A percentile compares a stretch with the other conserved stretches of the same genome.
phyloP scores from a whole-genome alignment of 2,113 vertebrate genomes.

The Mirza zaza region DNA sequence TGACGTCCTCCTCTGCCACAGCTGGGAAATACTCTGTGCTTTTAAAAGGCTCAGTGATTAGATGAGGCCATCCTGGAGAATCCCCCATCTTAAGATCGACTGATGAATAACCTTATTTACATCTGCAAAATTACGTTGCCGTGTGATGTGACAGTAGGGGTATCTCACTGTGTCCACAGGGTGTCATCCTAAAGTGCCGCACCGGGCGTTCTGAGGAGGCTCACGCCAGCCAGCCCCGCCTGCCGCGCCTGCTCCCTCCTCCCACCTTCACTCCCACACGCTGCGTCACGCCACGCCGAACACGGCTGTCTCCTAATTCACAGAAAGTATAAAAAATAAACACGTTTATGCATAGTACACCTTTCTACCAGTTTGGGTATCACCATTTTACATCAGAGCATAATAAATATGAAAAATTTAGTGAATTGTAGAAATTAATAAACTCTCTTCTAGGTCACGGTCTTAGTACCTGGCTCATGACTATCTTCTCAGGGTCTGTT shows the following conservation, averaged over 20 bases:
- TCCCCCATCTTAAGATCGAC: background rate
- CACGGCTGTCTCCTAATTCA: background rate
- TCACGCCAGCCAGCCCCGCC: too few species aligned
- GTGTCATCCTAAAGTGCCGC: background rate
- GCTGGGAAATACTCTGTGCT: background rate
- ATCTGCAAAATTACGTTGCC: background rate
- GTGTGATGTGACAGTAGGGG: too few species aligned
- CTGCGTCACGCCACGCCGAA: background rate
- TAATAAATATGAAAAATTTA: background rate
- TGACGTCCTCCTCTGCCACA: background rate
- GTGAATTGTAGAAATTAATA: background rate
- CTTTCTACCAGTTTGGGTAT: background rate
- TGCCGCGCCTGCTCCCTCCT: background rate
- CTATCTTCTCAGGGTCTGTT: background rate
- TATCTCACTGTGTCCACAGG: background rate
- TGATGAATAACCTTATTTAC: background rate
- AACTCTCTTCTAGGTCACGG: background rate
- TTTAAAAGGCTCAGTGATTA: background rate
- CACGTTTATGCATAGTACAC: rapidly evolving
- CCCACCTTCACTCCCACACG: background rate
- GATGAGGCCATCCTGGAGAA: background rate
- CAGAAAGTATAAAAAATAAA: background rate
- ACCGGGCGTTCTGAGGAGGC: background rate
- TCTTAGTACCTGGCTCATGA: background rate
- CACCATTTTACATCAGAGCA: background rate